Conservation (phyloP, 2,888 invertebrate genomes). For the Podabrus alpinus region DNA sequence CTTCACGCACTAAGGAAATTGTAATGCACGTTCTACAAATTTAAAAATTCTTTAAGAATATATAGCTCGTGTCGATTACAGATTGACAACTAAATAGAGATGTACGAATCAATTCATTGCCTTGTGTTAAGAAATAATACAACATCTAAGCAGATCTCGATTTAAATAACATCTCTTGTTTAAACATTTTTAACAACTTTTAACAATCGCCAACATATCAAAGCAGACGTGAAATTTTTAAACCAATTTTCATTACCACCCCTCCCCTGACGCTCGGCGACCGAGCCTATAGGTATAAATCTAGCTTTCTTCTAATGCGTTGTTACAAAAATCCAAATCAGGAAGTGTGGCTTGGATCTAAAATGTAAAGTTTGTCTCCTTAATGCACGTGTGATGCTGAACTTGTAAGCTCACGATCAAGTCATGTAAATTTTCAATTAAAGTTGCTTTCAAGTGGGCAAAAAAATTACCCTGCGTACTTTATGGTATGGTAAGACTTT, state of each 20-base stretch:
- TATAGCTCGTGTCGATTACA: conserved; percentile 35
- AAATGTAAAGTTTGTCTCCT: not conserved
- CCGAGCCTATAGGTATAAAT: not conserved
- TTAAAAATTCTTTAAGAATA: conserved; percentile 31
- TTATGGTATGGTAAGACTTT: not conserved
- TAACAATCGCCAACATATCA: not conserved
- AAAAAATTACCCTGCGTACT: not conserved
- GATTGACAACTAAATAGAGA: conserved; percentile 39
- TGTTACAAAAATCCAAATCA: not conserved
- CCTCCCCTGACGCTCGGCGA: not conserved
- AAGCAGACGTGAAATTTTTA: not conserved
- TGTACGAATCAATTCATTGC: conserved; percentile 36
- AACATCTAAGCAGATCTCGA: conserved; percentile 25
- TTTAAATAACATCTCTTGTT: conserved; percentile 26
- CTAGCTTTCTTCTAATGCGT: not conserved
- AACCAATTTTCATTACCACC: not conserved
- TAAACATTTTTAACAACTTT: conserved; percentile 16
- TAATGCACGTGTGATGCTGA: not conserved
- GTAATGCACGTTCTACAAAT: conserved; percentile 7
- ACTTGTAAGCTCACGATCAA: not conserved
- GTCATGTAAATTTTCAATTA: not conserved
- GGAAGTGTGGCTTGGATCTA: not conserved
- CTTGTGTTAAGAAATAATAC: conserved; percentile 30
- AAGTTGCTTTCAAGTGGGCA: not conserved
- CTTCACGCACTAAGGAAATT: conserved; percentile 9